Evolutionary conservation across 1,140 invertebrate genomes (phyloP), one percentile per base, ranked within the genome.

Genomic region (Sitobion miscanthi): DNA sequence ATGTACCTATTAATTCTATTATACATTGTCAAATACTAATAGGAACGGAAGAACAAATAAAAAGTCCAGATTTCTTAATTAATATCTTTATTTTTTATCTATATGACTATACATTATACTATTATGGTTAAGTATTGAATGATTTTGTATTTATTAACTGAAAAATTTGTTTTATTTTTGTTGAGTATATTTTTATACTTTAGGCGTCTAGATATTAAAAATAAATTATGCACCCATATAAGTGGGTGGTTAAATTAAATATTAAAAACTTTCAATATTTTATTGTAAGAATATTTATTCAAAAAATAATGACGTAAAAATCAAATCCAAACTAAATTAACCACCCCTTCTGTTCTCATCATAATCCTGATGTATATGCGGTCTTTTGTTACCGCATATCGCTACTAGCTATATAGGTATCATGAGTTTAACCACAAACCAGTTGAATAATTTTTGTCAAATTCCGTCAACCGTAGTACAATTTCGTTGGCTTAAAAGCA

Each of bases 391-490:
- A 87, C 14, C 62, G 9, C 45, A 30, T 85, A 85, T 30, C 30
- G 25, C 35, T 87, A 14, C 21, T 89, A 52, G 14, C 49, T 52
- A 9, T 54, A 23, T 89, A 38, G n/a, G 30, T 25, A 25, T 25
- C 88, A 38, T 38, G 38, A 90, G 7, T 45, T 45, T n/a, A 69
- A 69, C 54, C 57, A 25, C 54, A 45, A 90, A 90, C 89, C 57
- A 57, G 89, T 90, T 90, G 54, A 62, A 90, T 89, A 89, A 89
- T 89, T 89, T 89, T 89, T 57, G n/a, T 92, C 23, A 57, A 86
- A 93, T 86, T 83, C 47, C 38, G 8, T 86, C 82, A 85, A 54
- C 91, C 77, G 49, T 92, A 38, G 82, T 38, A 92, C 90, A 83
- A 54, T 86, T 86, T 86, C 35, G 47, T 85, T 38, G 82, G 91